Evolutionary conservation across 1,140 invertebrate genomes (phyloP), one percentile per base, ranked within the genome.

Genomic region (Lepidurus couesii): DNA sequence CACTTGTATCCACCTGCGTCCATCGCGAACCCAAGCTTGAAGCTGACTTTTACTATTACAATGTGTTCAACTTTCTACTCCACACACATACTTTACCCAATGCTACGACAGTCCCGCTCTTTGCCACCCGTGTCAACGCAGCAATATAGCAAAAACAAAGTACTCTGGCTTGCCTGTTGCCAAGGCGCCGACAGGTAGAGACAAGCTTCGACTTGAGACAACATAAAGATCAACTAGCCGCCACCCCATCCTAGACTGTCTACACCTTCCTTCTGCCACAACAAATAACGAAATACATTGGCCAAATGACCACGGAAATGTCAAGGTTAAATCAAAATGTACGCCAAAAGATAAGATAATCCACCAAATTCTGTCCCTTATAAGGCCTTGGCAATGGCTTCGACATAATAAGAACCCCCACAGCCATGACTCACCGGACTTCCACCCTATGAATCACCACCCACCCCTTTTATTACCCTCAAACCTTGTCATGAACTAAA

Each of bases 381-480:
- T 9, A 65, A 65, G 53, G 53, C 53, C 1, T 65, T 65, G 13
- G 16, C 16, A 10, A 16, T 7, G 21, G n/a, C 21, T 7, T 21
- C 16, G 21, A 65, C 16, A 65, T 13, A 65, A 1, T 65, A 13
- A n/a, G 16, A 13, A 13, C 53, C 53, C 53, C 21, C 21, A 21
- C 9, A 65, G 53, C 53, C 16, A 65, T 65, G 53, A 65, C 53
- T 65, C 53, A 65, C 53, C 53, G 53, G 3, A 65, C 53, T 65
- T 65, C 53, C 53, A 65, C 53, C 53, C 53, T 21, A 65, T 65
- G 53, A 65, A 65, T 65, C 53, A 65, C 3, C 53, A 21, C 53
- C 53, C 53, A 65, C 53, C 21, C 8, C 4, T 34, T 21, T 65
- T 65, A 65, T 65, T 65, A 65, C 16, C 53, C 53, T 7, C 8